Percentiles rank a stretch among this genome's conserved stretches.
Conservation (phyloP, 2,797 vertebrate species). For the Decapterus maruadsi region DNA sequence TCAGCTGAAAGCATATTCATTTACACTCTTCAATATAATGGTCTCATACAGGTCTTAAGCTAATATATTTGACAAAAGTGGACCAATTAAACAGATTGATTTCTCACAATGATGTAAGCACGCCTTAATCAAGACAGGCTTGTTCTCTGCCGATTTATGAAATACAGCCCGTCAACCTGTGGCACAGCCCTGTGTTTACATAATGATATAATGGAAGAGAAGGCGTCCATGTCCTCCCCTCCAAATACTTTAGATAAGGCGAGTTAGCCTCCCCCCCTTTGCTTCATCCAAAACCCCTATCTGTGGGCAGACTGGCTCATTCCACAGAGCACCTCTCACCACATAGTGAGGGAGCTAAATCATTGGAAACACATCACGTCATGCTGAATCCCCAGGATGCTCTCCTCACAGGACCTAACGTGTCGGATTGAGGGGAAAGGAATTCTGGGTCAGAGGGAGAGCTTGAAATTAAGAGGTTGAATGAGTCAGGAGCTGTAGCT, state of each 20-base stretch:
- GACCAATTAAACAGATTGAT: conserved; percentile 82
- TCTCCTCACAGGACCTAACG: conserved; percentile 57
- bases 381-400: conserved; percentile 66
- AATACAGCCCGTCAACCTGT: conserved; percentile 77
- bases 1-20: conserved; percentile 70
- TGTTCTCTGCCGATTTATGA: conserved; percentile 72
- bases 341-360: conserved; percentile 70
- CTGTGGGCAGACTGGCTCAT: conserved; percentile 73
- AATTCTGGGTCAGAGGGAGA: conserved; percentile 48
- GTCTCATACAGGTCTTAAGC: conserved; percentile 65
- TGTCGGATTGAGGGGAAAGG: conserved; percentile 46
- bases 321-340: conserved; percentile 73
- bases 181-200: conserved; percentile 77
- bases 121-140: conserved; percentile 69
- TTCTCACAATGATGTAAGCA: conserved; percentile 74
- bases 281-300: conserved; percentile 63
- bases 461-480: conserved; percentile 67
- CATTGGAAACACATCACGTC: conserved; percentile 69
- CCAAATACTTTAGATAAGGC: conserved; percentile 83
- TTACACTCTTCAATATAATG: conserved; percentile 68
- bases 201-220: conserved; percentile 82
- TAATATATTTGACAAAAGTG: conserved; percentile 80
- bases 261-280: conserved; percentile 65
- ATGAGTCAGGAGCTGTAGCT: conserved; percentile 41
- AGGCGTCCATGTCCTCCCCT: conserved; percentile 78